A percentile compares a stretch with the other conserved stretches of the same genome.
Conservation (phyloP, 2,113 vertebrate species). For the Brevimyrus niger region DNA sequence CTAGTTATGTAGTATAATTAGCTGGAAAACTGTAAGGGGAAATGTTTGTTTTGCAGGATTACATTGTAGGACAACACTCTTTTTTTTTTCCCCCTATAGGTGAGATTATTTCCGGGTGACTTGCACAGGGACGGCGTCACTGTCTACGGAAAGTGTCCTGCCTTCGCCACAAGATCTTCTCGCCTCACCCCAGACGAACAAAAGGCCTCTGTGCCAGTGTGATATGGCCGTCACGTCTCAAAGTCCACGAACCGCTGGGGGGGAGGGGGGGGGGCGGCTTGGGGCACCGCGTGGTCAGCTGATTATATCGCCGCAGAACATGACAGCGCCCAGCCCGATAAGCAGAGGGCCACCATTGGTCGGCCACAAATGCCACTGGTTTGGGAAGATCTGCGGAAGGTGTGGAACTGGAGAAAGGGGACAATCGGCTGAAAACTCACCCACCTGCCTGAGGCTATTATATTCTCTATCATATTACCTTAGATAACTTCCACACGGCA, state of each 20-base stretch:
- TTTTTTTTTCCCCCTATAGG: background rate
- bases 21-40: background rate
- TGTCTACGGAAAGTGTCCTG: background rate
- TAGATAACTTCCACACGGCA: constrained; percentile 55
- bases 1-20: background rate
- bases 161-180: constrained; percentile 9
- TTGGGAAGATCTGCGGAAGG: constrained; percentile 27
- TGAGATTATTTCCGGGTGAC: background rate
- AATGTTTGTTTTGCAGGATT: background rate
- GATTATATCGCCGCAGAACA: constrained; percentile 21
- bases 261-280: background rate
- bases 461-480: constrained; percentile 59
- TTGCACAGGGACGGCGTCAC: background rate
- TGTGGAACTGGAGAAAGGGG: constrained; percentile 35
- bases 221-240: constrained; percentile 39
- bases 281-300: constrained; percentile 28
- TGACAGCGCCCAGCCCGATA: constrained; percentile 5
- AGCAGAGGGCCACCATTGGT: constrained; percentile 40
- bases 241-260: constrained; percentile 43
- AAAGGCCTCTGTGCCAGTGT: constrained; percentile 38
- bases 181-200: constrained; percentile 37
- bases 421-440: constrained; percentile 47
- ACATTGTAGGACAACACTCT: background rate
- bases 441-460: constrained; percentile 44
- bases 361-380: constrained; percentile 27